Conservation (phyloP, 2,888 invertebrate species). For the Omphaloscelis lunosa region DNA sequence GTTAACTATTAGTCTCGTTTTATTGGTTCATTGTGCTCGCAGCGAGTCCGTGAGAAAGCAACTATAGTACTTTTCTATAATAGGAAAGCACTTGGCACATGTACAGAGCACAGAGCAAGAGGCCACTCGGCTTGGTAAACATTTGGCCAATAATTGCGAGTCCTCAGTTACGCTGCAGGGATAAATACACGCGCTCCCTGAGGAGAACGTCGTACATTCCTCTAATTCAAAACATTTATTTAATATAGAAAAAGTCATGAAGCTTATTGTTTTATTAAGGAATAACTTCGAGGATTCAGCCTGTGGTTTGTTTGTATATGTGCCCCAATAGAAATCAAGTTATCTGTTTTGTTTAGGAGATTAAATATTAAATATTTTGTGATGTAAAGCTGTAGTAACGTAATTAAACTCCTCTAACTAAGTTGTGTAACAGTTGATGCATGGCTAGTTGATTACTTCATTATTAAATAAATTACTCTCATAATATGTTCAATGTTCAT, state of each 20-base stretch:
- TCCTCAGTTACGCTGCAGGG: constrained; percentile 85
- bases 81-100: constrained; percentile 83
- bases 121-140: constrained; percentile 86
- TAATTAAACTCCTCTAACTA: constrained; percentile 38
- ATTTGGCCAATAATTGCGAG: constrained; percentile 89
- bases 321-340: constrained; percentile 48
- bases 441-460: constrained; percentile 38
- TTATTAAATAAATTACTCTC: constrained; percentile 45
- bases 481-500: constrained; percentile 20
- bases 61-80: constrained; percentile 82
- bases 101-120: constrained; percentile 79
- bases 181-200: constrained; percentile 84
- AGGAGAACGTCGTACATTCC: constrained; percentile 81
- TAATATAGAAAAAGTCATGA: constrained; percentile 84
- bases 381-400: constrained; percentile 25
- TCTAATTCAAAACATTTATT: constrained; percentile 86
- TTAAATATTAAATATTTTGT: constrained; percentile 38
- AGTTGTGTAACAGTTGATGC: constrained; percentile 27
- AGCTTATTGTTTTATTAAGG: constrained; percentile 85
- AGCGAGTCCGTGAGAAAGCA: constrained; percentile 79
- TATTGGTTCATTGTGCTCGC: constrained; percentile 79
- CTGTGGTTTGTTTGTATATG: constrained; percentile 60
- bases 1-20: constrained; percentile 74
- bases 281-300: constrained; percentile 76
- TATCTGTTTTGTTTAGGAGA: constrained; percentile 43